Conservation (phyloP, 2,113 vertebrate species). For the Acinonyx jubatus region DNA sequence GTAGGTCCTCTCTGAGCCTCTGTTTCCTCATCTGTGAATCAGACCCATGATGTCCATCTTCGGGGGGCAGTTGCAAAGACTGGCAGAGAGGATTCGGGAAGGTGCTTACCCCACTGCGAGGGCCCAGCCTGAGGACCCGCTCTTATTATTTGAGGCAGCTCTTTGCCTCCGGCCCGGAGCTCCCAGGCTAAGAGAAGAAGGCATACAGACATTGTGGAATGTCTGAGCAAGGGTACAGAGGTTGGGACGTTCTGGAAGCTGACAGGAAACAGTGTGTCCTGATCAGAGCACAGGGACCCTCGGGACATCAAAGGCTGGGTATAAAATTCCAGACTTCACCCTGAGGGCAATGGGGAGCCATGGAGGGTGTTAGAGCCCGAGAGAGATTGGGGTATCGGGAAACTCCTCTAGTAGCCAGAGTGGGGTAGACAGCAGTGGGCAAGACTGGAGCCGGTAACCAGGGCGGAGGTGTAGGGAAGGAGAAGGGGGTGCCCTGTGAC, state of each 20-base stretch:
- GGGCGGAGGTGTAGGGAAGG: neutral
- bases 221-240: neutral
- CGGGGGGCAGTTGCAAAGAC: neutral
- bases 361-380: neutral
- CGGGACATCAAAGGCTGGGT: neutral
- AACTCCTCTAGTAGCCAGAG: neutral
- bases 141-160: neutral
- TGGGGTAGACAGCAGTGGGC: too few relatives aligned
- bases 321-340: neutral
- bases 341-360: neutral
- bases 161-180: neutral
- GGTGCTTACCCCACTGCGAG: fast-evolving
- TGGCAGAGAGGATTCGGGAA: neutral
- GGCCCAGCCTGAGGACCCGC: neutral
- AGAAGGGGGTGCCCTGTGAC: neutral
- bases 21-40: neutral
- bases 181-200: neutral
- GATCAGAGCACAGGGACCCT: neutral
- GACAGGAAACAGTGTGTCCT: neutral
- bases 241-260: neutral
- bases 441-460: neutral
- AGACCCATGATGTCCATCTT: neutral
- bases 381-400: neutral
- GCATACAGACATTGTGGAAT: neutral
- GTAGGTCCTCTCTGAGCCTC: neutral